A percentile compares a stretch with the other conserved stretches of the same genome.
Evolutionary conservation across 1,140 invertebrate species (phyloP).

Genomic region (Neotoxoptera formosana): DNA sequence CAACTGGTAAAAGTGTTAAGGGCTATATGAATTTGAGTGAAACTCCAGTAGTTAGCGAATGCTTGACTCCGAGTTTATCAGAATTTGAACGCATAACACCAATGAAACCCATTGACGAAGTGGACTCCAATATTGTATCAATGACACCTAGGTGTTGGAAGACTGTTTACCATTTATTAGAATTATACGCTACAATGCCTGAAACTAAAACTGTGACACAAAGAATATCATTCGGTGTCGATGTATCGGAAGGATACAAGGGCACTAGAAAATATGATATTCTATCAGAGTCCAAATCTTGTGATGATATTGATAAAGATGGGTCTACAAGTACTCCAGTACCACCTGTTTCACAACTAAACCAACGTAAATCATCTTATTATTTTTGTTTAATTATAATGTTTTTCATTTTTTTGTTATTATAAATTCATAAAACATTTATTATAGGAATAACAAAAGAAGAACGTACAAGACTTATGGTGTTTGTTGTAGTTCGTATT

Average conservation of each 20-base stretch:
- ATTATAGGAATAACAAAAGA: conserved; percentile 64
- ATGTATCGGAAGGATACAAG: conserved; percentile 66
- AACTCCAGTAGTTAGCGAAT: conserved; percentile 62
- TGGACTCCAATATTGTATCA: conserved; percentile 36
- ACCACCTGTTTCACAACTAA: conserved; percentile 59
- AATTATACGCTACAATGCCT: conserved; percentile 92
- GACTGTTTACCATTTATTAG: conserved; percentile 90
- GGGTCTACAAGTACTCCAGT: conserved; percentile 60
- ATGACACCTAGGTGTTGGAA: conserved; percentile 88
- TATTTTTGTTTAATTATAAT: conserved; percentile 6
- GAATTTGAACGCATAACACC: conserved; percentile 46
- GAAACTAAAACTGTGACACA: conserved; percentile 89
- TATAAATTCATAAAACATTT: not conserved
- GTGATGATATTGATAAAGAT: conserved; percentile 66
- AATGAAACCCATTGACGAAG: conserved; percentile 57
- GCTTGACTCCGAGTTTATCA: conserved; percentile 50
- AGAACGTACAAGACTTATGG: conserved; percentile 71
- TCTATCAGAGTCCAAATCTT: conserved; percentile 63
- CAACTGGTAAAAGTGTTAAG: conserved; percentile 83
- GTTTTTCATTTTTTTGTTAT: not conserved
- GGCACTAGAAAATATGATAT: conserved; percentile 68
- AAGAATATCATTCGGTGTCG: conserved; percentile 65
- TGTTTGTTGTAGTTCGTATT: conserved; percentile 88
- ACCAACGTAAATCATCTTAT: conserved; percentile 60
- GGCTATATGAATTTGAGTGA: conserved; percentile 77